phyloP scores from a whole-genome alignment of 2,888 invertebrate species.

The Eupithecia abbreviata region DNA sequence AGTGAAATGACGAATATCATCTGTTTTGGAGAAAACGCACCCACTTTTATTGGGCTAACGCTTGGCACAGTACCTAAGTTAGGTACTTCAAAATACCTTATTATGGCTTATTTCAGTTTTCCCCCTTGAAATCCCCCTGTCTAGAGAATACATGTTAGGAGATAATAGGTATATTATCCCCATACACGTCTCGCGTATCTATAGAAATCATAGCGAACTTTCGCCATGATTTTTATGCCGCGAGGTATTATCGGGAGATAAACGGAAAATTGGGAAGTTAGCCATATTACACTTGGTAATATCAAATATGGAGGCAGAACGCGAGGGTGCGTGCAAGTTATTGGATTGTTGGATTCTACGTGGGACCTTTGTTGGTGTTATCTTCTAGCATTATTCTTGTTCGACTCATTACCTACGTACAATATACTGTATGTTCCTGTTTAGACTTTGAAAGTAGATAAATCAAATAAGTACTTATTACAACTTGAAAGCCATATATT shows the following conservation, averaged over 20 bases:
- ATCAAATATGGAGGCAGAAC: conserved; percentile 16
- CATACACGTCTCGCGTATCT: not conserved
- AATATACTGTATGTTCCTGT: not conserved
- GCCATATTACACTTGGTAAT: conserved; percentile 15
- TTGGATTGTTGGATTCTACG: conserved; percentile 9
- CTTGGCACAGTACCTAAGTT: not conserved
- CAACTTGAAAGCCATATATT: not conserved
- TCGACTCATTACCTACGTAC: not conserved
- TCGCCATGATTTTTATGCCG: conserved; percentile 9
- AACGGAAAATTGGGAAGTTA: conserved; percentile 31
- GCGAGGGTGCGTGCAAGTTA: conserved; percentile 13
- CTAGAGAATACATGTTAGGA: not conserved
- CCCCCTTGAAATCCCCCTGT: not conserved
- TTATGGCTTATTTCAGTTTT: not conserved
- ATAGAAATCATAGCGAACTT: conserved; percentile 5
- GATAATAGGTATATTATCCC: not conserved
- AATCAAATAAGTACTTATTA: not conserved
- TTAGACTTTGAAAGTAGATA: not conserved
- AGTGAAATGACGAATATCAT: no score
- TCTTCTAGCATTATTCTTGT: not conserved
- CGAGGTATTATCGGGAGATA: conserved; percentile 32
- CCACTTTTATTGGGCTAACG: not conserved
- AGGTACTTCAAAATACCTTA: not conserved
- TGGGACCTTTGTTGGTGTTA: conserved; percentile 2
- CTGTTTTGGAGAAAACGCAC: not conserved